Evolutionary conservation across 2,113 vertebrate species (phyloP), one percentile per base, ranked within the genome.

Genomic region (Fukomys damarensis): DNA sequence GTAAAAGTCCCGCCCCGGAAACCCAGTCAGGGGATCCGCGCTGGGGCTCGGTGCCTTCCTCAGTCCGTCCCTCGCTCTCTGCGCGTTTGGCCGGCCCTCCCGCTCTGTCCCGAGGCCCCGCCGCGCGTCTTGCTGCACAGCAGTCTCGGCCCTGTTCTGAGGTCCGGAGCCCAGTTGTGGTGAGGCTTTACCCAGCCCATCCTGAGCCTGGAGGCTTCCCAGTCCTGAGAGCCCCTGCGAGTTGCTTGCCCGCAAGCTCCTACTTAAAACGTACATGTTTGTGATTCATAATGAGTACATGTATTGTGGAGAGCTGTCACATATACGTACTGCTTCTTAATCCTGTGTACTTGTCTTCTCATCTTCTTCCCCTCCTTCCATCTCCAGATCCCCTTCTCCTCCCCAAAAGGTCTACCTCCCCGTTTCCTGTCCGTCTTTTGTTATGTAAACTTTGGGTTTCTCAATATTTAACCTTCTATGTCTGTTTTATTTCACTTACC

Each of bases 1-100:
- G 22, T 17, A 46, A 30, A 26, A 52, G 94, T 56, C 0, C 92
- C 68, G 61, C 80, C 86, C 91, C 90, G 87, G 94, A 96, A 97
- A 30, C 35, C 8, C 30, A 12, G 74, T 17, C 30, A 56, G 66
- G 14, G 35, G 85, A 7, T 74, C 46, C 4, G 2, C 19, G 9
- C 14, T 4, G 2, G 0, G 16, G 8, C 8, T 3, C 0, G 3
- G 7, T 43, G 26, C 14, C 35, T 82, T 2, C 7, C 1, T 49
- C 43, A 7, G 3, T 30, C 13, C 43, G 49, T 54, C 30, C 19
- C 17, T 52, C 8, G 5, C 20, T 79, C 19, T 19, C 5, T 0
- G 38, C 3, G 4, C 2, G n/a, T 12, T 19, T 0, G 7, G 11
- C 6, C 9, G 8, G 10, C 17, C 56, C 56, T 11, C 14, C 19